These are phyloP conservation scores for Drosophila stalkeri DNA, from an alignment of 2,888 invertebrate species.

Conservation along the genomic window DNA sequence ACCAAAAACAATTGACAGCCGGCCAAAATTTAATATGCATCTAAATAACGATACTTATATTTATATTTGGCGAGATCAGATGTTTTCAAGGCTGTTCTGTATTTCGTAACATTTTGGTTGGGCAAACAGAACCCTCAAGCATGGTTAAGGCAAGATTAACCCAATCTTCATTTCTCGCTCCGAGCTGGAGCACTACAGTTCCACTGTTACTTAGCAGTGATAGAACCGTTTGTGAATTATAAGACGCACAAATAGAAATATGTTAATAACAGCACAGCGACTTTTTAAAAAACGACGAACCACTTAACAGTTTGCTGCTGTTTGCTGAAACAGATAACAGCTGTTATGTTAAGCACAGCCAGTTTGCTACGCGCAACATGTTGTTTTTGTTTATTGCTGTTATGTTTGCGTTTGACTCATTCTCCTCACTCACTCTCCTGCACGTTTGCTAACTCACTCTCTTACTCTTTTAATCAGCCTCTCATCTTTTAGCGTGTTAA, in stretches of 20 bases:
- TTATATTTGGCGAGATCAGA: constrained; percentile 77
- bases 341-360: constrained; percentile 2
- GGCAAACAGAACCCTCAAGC: constrained; percentile 79
- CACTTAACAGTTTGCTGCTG: neutral
- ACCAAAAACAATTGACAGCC: constrained; percentile 21
- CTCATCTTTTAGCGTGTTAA: constrained; percentile 5
- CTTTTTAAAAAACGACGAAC: neutral
- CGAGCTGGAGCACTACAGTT: rapidly evolving
- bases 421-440: neutral
- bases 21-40: constrained; percentile 9
- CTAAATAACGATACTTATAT: neutral
- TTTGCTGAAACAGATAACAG: neutral
- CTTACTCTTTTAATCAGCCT: neutral
- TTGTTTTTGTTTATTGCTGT: constrained; percentile 2
- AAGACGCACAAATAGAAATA: neutral
- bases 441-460: neutral
- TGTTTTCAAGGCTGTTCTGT: constrained; percentile 75
- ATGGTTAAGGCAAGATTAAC: constrained; percentile 64
- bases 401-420: neutral
- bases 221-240: constrained; percentile 65
- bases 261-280: constrained; percentile 1
- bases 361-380: neutral
- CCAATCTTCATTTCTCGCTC: constrained; percentile 81
- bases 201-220: neutral
- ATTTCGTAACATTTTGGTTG: constrained; percentile 80